Evolutionary conservation across 2,113 vertebrate species (phyloP).

Genomic region (Tenrec ecaudatus): DNA sequence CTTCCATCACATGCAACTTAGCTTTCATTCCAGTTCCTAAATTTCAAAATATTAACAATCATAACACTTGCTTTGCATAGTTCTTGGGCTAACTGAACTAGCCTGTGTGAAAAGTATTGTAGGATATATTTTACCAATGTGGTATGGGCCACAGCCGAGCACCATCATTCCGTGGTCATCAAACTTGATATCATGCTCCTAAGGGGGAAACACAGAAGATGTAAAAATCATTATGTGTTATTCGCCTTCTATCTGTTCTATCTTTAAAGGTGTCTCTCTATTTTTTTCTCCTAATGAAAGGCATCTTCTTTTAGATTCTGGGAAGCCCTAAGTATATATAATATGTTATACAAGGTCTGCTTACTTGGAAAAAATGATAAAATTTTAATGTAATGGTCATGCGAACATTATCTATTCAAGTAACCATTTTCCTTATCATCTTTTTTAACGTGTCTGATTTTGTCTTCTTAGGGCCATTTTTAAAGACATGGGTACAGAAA

Average conservation of each 20-base stretch:
- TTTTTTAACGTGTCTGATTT: neutral
- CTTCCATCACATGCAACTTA: neutral
- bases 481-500: neutral
- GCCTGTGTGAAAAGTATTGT: neutral
- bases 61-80: neutral
- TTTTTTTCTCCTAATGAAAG: neutral
- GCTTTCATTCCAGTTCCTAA: slow-evolving; percentile 22
- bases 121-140: slow-evolving; percentile 91
- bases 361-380: neutral
- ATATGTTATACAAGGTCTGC: neutral
- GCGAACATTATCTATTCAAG: neutral
- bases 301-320: neutral
- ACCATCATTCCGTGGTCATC: slow-evolving; percentile 95
- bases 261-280: neutral
- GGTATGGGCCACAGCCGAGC: slow-evolving; percentile 96
- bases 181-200: slow-evolving; percentile 97
- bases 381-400: slow-evolving; percentile 14
- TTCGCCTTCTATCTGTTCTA: neutral
- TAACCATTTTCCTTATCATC: neutral
- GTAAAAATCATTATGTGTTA: neutral
- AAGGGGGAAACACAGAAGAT: slow-evolving; percentile 50
- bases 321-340: neutral
- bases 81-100: slow-evolving; percentile 40
- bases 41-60: neutral
- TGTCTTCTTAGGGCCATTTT: slow-evolving; percentile 11